These are phyloP conservation scores for Lottia gigantea DNA, from an alignment of 2,888 invertebrate species.

Conservation along the genomic window DNA sequence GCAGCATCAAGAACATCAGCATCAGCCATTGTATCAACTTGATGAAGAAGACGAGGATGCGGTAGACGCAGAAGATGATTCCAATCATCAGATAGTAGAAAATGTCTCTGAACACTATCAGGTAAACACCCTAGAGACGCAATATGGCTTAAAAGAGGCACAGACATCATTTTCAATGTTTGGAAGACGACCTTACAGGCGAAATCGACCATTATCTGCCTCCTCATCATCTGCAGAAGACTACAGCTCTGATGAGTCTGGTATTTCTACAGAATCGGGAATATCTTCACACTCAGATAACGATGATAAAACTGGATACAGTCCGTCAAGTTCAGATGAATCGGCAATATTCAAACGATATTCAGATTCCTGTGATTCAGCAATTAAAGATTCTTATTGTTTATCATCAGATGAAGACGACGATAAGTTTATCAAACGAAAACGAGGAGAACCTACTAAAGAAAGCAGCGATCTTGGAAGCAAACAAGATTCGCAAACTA, in stretches of 20 bases:
- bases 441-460: neutral
- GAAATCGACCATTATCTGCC: constrained; percentile 2
- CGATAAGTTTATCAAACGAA: neutral
- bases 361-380: constrained; percentile 33
- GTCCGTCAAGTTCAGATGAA: constrained; percentile 30
- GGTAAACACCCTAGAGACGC: neutral
- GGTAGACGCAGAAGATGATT: neutral
- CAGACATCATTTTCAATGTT: neutral
- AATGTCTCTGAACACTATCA: neutral
- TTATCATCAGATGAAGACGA: constrained; percentile 31
- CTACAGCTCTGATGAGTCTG: constrained; percentile 39
- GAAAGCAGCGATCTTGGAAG: constrained; percentile 13
- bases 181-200: neutral
- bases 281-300: constrained; percentile 24
- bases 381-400: constrained; percentile 30
- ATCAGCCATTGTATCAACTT: constrained; percentile 26
- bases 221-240: constrained; percentile 26
- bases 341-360: constrained; percentile 20
- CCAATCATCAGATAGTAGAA: neutral
- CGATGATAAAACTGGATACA: constrained; percentile 20
- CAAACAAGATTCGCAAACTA: constrained; percentile 17
- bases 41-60: constrained; percentile 33
- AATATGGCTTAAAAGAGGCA: neutral
- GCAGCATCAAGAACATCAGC: no score
- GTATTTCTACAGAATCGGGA: constrained; percentile 29